A percentile compares a stretch with the other conserved stretches of the same genome.
Evolutionary conservation across 1,140 invertebrate genomes (phyloP).

Genomic region (Drosophila sucinea): DNA sequence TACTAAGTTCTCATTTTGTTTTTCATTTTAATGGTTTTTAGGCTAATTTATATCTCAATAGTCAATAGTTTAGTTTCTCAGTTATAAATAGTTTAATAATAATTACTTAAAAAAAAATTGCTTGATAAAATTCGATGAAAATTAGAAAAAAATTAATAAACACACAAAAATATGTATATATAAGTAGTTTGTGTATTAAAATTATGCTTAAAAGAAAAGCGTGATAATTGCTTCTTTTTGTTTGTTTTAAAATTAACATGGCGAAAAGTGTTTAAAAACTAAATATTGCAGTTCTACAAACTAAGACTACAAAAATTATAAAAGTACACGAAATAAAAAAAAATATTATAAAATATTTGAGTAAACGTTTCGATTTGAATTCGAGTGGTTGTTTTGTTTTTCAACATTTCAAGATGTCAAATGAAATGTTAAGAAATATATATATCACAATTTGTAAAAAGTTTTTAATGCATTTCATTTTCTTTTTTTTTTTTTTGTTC

Average conservation of each 20-base stretch:
- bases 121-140: conserved; percentile 28
- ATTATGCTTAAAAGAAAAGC: conserved; percentile 12
- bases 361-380: conserved; percentile 55
- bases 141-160: conserved; percentile 30
- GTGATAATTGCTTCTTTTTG: conserved; percentile 20
- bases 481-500: conserved; percentile 5
- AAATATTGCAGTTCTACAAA: conserved; percentile 69
- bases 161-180: conserved; percentile 35
- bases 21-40: conserved; percentile 29
- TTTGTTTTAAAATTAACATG: conserved; percentile 78
- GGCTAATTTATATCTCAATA: conserved; percentile 79
- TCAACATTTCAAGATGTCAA: conserved; percentile 70
- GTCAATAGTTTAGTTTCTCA: conserved; percentile 75
- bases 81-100: conserved; percentile 79
- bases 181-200: conserved; percentile 40
- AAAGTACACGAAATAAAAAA: conserved; percentile 30
- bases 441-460: conserved; percentile 81
- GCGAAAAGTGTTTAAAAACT: conserved; percentile 62
- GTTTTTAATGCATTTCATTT: conserved; percentile 67
- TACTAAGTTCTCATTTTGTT: conserved; percentile 36
- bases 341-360: conserved; percentile 8
- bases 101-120: conserved; percentile 60
- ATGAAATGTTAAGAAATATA: conserved; percentile 81
- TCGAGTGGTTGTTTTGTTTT: conserved; percentile 48
- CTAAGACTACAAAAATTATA: conserved; percentile 58